phyloP scores from a whole-genome alignment of 2,888 invertebrate genomes.

The Iphiclides podalirius region DNA sequence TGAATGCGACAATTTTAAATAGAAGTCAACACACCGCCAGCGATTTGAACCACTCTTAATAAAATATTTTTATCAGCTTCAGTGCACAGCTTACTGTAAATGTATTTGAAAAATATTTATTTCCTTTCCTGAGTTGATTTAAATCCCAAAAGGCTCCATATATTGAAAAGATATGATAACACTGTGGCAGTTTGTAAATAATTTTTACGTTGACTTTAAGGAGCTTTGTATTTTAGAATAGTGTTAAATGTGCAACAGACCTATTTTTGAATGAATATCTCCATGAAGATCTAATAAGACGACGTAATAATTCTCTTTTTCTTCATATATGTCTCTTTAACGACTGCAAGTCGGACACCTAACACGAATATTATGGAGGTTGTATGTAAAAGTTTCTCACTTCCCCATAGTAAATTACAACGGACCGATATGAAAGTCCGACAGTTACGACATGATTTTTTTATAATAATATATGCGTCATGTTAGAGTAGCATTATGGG shows the following conservation, averaged over 20 bases:
- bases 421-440: slow-evolving; percentile 3
- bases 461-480: background rate
- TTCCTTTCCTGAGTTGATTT: background rate
- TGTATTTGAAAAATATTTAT: slow-evolving; percentile 12
- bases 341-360: slow-evolving; percentile 2
- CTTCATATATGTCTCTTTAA: slow-evolving; percentile 11
- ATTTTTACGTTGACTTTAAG: too few relatives aligned
- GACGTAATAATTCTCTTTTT: slow-evolving; percentile 3
- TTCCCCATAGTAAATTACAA: slow-evolving; percentile 11
- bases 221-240: too few relatives aligned
- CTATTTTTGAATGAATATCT: background rate
- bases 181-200: too few relatives aligned
- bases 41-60: slow-evolving; percentile 29
- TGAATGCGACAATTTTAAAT: slow-evolving; percentile 14
- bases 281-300: background rate
- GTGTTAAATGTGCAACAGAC: too few relatives aligned
- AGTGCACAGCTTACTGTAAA: slow-evolving; percentile 35
- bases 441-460: slow-evolving; percentile 10
- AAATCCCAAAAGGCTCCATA: background rate
- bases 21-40: slow-evolving; percentile 16
- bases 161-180: background rate
- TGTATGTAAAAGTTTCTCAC: slow-evolving; percentile 18
- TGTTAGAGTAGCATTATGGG: background rate
- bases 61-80: slow-evolving; percentile 50
- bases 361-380: slow-evolving; percentile 14